These are phyloP conservation scores for Ceuthmochares aereus DNA, from an alignment of 2,113 vertebrate species.

Conservation along the genomic window DNA sequence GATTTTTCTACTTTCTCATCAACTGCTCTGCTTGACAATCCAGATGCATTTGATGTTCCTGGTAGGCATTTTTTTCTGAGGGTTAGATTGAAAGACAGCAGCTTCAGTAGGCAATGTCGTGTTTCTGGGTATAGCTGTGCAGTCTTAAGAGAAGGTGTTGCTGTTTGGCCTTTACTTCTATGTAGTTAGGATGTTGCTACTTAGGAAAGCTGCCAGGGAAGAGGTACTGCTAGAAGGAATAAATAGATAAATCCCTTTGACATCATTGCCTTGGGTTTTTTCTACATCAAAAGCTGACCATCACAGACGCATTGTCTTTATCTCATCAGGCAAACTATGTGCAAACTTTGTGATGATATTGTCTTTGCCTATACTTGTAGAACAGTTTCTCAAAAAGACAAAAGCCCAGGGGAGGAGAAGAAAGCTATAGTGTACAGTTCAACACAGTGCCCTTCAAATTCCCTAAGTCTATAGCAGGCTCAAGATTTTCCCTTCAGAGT, in stretches of 20 bases:
- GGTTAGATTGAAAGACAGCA: background rate
- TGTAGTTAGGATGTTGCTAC: background rate
- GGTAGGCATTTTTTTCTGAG: background rate
- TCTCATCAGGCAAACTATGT: background rate
- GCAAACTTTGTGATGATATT: background rate
- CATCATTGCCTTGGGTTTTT: background rate
- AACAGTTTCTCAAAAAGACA: background rate
- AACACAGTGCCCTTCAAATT: background rate
- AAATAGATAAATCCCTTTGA: conserved; percentile 6
- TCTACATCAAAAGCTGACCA: background rate
- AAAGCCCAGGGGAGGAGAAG: background rate
- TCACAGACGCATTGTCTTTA: background rate
- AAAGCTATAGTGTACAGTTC: background rate
- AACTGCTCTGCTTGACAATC: background rate
- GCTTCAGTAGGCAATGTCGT: background rate
- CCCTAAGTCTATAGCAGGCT: background rate
- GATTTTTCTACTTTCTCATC: background rate
- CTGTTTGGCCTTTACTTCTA: background rate
- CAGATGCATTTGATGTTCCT: background rate
- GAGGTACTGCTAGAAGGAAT: background rate
- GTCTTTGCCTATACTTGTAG: background rate
- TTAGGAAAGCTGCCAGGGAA: background rate
- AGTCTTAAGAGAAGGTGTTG: background rate
- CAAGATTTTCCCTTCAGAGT: background rate
- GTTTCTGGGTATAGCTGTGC: background rate